Conservation (phyloP, 53 echinoderm and acorn worm genomes). For the Paracentrotus lividus region DNA sequence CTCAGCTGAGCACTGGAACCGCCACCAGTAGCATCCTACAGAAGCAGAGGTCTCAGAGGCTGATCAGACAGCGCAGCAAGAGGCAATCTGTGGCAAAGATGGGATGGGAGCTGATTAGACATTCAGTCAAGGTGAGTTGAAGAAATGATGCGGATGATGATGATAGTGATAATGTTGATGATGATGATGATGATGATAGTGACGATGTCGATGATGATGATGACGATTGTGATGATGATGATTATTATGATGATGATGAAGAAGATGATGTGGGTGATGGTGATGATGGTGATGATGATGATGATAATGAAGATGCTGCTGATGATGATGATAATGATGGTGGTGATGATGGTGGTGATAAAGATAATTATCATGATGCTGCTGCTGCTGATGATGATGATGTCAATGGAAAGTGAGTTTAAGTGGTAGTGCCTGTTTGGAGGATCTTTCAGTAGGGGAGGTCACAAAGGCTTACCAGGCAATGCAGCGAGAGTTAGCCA, state of each 20-base stretch:
- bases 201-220: not conserved
- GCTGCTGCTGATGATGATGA: not conserved
- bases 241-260: not conserved
- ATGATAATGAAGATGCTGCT: no score
- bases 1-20: constrained; percentile 86
- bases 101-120: constrained; percentile 94
- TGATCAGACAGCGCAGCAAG: constrained; percentile 93
- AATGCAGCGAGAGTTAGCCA: constrained; percentile 78
- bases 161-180: not conserved
- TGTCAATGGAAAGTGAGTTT: not conserved
- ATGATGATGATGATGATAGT: not conserved
- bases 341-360: not conserved
- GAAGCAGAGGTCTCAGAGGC: constrained; percentile 86
- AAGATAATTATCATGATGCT: not conserved
- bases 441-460: no score
- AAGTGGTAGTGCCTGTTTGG: no score
- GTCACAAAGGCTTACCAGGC: constrained; percentile 87
- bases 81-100: constrained; percentile 96
- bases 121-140: constrained; percentile 84
- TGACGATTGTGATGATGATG: not conserved
- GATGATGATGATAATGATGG: not conserved
- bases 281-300: not conserved
- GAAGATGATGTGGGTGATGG: not conserved
- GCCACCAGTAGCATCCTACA: constrained; percentile 83
- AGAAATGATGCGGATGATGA: not conserved